A percentile compares a stretch with the other conserved stretches of the same genome.
These are phyloP conservation scores for Lateolabrax maculatus DNA, from an alignment of 2,797 vertebrate genomes.

Conservation along the genomic window DNA sequence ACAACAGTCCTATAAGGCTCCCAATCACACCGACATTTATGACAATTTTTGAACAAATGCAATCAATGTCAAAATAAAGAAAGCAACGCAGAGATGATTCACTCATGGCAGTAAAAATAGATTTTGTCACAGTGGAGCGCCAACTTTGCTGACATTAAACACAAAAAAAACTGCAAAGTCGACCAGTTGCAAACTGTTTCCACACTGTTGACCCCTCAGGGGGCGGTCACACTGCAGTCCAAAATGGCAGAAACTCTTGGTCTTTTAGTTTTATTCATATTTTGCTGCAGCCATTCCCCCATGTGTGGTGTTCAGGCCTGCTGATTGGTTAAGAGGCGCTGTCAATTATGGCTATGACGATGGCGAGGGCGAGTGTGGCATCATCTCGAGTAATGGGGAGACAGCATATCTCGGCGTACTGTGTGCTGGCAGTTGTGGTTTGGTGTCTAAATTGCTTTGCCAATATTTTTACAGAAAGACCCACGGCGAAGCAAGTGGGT, in stretches of 20 bases:
- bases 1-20: background rate
- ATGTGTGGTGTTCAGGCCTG: background rate
- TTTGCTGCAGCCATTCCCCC: background rate
- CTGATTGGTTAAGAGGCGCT: background rate
- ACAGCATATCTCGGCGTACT: background rate
- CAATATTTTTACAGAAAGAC: background rate
- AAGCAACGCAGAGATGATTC: background rate
- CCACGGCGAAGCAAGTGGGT: background rate
- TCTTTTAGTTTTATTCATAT: background rate
- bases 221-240: background rate
- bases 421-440: background rate
- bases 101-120: background rate
- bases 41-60: background rate
- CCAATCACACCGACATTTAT: background rate
- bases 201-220: background rate
- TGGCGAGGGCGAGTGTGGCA: background rate
- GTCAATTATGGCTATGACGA: background rate
- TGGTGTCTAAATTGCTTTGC: constrained; percentile 14
- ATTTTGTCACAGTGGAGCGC: background rate
- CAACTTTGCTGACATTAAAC: background rate
- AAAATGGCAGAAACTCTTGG: background rate
- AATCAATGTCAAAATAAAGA: background rate
- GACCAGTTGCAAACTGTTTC: constrained; percentile 1
- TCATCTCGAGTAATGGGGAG: background rate
- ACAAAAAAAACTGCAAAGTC: background rate